phyloP scores from a whole-genome alignment of 2,888 invertebrate genomes.

The Eilema sororculum region DNA sequence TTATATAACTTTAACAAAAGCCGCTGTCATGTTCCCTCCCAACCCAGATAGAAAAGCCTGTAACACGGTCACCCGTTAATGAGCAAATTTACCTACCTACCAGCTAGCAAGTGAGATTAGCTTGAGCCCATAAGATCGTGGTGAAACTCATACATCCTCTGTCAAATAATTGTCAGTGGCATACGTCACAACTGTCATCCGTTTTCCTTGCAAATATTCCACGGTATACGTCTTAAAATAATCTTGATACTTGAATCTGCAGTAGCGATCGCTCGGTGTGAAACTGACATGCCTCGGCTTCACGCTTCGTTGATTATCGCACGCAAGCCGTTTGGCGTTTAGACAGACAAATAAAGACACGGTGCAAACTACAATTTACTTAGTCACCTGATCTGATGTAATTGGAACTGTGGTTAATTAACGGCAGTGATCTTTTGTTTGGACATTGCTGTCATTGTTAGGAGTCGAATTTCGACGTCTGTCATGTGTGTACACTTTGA shows the following conservation, averaged over 20 bases:
- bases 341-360: slow-evolving; percentile 22
- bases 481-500: slow-evolving; percentile 10
- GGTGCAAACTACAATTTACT: slow-evolving; percentile 20
- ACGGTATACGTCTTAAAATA: slow-evolving; percentile 3
- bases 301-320: slow-evolving; percentile 35
- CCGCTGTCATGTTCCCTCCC: neutral
- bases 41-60: neutral
- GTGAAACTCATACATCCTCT: neutral
- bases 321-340: slow-evolving; percentile 11
- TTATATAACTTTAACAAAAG: neutral
- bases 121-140: neutral
- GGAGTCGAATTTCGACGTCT: slow-evolving; percentile 13
- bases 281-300: slow-evolving; percentile 39
- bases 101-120: neutral
- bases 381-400: slow-evolving; percentile 17
- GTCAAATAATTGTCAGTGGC: neutral
- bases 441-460: slow-evolving; percentile 12
- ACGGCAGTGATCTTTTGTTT: slow-evolving; percentile 16
- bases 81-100: too few relatives aligned
- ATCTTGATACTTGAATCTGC: slow-evolving; percentile 13
- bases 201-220: neutral
- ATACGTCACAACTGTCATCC: slow-evolving; percentile 8
- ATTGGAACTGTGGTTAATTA: slow-evolving; percentile 24
- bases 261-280: slow-evolving; percentile 40
- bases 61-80: neutral